These are phyloP conservation scores for Buteo buteo DNA, from an alignment of 2,113 vertebrate genomes.

Conservation along the genomic window DNA sequence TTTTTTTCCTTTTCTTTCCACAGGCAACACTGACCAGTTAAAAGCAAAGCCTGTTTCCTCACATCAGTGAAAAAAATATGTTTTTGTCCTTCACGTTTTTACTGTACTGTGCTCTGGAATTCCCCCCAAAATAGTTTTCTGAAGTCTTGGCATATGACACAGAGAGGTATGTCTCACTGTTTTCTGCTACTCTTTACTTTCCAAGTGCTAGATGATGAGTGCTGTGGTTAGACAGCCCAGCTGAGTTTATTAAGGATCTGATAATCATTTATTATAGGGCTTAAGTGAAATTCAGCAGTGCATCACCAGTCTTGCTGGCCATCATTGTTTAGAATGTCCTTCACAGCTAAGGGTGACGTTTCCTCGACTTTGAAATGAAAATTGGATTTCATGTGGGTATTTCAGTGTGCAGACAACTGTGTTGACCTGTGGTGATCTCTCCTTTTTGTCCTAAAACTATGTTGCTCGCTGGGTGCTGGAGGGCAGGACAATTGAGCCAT, in stretches of 20 bases:
- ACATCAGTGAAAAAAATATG: not conserved
- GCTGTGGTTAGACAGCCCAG: not conserved
- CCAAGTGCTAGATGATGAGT: not conserved
- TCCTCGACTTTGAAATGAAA: not conserved
- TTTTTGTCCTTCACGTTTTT: not conserved
- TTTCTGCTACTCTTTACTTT: not conserved
- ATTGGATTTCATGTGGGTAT: not conserved
- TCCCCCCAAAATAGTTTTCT: not conserved
- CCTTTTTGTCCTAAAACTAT: not conserved
- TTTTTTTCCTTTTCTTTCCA: not conserved
- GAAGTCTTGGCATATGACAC: not conserved
- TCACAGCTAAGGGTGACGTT: not conserved
- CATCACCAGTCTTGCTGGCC: not conserved
- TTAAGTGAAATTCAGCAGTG: not conserved
- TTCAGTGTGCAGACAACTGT: not conserved
- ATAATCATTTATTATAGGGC: not conserved
- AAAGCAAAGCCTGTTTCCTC: not conserved
- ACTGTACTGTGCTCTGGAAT: not conserved
- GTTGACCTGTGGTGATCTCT: not conserved
- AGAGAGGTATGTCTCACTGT: not conserved
- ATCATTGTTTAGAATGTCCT: not conserved
- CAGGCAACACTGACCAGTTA: not conserved
- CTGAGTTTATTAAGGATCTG: not conserved
- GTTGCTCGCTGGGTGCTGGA: not conserved
- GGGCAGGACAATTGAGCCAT: not conserved